phyloP scores from a whole-genome alignment of 1,140 invertebrate species.

The Carposina sasakii region DNA sequence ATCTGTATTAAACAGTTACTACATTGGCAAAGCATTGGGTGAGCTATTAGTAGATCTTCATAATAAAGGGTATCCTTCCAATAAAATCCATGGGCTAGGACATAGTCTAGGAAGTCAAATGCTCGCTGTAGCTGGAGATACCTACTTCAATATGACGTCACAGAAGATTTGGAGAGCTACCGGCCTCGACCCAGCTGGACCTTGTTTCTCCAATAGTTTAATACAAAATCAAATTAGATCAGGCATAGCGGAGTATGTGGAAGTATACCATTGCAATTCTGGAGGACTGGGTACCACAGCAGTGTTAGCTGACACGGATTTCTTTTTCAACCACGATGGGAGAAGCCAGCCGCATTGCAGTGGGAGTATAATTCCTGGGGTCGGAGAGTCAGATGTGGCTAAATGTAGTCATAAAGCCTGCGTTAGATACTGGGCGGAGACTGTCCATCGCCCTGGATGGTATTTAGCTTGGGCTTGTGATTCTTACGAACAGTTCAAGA shows the following conservation, averaged over 20 bases:
- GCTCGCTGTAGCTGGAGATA: slow-evolving; percentile 55
- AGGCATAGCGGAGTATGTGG: slow-evolving; percentile 72
- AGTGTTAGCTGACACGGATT: slow-evolving; percentile 74
- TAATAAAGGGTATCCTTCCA: slow-evolving; percentile 37
- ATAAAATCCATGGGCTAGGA: slow-evolving; percentile 66
- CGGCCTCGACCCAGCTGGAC: slow-evolving; percentile 77
- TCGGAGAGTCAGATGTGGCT: slow-evolving; percentile 46
- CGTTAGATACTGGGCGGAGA: slow-evolving; percentile 46
- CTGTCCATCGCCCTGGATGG: slow-evolving; percentile 39
- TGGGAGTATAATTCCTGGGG: slow-evolving; percentile 39
- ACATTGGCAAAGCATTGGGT: slow-evolving; percentile 44
- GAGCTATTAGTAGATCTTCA: slow-evolving; percentile 38
- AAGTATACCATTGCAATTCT: slow-evolving; percentile 74
- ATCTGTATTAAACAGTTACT: slow-evolving; percentile 42
- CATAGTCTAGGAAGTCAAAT: slow-evolving; percentile 72
- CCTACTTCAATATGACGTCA: slow-evolving; percentile 34
- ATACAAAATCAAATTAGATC: slow-evolving; percentile 69
- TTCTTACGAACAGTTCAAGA: slow-evolving; percentile 39
- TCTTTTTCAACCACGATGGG: slow-evolving; percentile 76
- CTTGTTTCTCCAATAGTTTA: slow-evolving; percentile 72
- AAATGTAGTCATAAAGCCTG: slow-evolving; percentile 62
- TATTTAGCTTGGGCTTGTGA: slow-evolving; percentile 53
- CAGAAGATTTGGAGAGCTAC: slow-evolving; percentile 67
- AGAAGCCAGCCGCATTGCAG: slow-evolving; percentile 73
- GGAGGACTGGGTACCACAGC: slow-evolving; percentile 72